Base-by-base conservation (phyloP, 2,888 invertebrate genomes). In the Apamea crenata region DNA sequence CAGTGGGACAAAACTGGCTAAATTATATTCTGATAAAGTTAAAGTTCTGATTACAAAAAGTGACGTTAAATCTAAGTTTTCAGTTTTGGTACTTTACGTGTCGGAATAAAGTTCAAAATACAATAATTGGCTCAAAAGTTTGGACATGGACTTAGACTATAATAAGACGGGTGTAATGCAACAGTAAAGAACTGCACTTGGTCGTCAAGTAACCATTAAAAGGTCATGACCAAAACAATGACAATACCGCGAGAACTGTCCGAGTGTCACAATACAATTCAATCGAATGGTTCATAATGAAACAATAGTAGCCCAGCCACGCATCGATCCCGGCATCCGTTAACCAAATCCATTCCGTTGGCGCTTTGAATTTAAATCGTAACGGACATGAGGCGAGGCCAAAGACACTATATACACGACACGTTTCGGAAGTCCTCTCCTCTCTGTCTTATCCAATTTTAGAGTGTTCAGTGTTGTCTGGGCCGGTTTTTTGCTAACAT, bases 291-390 rank as follows among this genome's bases (percentile, higher is more conserved):
- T 85, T 81, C 78, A 87, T 89, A 87, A 89, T 86, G 78, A 89
- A 88, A 91, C 91, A 92, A 91, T 91, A 83, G 91, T 86, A 84
- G 78, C 83, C 82, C 67, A 71, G 81, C 78, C 75, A 82, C 80
- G 81, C 86, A 82, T 83, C 82, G 85, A 68, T 80, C 81, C 81
- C 78, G 82, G 88, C 92, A 93, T 94, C 95, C 95, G 95, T 93
- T 94, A 92, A 88, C 92, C 91, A 91, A 94, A 93, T 92, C 88
- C 88, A 91, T 83, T 84, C 89, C 92, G 93, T 92, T 93, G 93
- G 82, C 91, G 93, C 88, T 93, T 94, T 93, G 94, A 96, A 96
- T 96, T 95, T 91, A 91, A 96, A 96, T 93, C 84, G 90, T 92
- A 95, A 95, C 95, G 94, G 94, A 91, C 91, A 87, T 87, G 87